A percentile compares a stretch with the other conserved stretches of the same genome.
Evolutionary conservation across 2,113 vertebrate genomes (phyloP).

Genomic region (Perognathus longimembris): DNA sequence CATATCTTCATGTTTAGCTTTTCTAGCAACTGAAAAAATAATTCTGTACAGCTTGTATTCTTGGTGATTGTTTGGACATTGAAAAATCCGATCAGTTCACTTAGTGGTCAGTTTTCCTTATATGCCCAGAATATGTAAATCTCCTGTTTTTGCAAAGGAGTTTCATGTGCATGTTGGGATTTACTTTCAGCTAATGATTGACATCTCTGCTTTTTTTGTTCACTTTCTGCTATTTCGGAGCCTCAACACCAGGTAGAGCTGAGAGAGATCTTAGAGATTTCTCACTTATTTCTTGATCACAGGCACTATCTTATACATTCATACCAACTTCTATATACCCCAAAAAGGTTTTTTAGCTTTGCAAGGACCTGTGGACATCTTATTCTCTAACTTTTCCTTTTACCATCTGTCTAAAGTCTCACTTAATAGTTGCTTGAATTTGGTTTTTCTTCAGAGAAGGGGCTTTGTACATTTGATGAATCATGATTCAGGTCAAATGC

Average conservation of each 20-base stretch:
- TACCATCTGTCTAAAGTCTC: background rate
- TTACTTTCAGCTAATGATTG: background rate
- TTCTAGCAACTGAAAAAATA: background rate
- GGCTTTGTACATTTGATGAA: background rate
- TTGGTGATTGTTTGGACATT: background rate
- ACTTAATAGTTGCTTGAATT: too few relatives aligned
- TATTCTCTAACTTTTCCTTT: background rate
- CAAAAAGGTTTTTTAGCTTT: background rate
- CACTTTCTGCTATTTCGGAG: background rate
- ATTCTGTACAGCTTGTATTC: background rate
- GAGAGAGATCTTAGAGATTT: background rate
- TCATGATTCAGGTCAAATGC: background rate
- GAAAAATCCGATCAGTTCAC: background rate
- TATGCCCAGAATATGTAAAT: background rate
- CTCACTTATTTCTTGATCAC: background rate
- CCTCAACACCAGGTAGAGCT: background rate
- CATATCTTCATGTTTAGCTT: too few relatives aligned
- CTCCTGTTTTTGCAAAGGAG: background rate
- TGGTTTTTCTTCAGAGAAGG: background rate
- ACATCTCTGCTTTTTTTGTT: background rate
- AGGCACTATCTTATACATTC: background rate
- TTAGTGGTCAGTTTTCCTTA: background rate
- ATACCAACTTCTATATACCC: background rate
- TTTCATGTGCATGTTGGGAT: background rate
- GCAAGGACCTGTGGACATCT: background rate